Evolutionary conservation across 1,140 invertebrate genomes (phyloP).

Genomic region (Pollicipes pollicipes): DNA sequence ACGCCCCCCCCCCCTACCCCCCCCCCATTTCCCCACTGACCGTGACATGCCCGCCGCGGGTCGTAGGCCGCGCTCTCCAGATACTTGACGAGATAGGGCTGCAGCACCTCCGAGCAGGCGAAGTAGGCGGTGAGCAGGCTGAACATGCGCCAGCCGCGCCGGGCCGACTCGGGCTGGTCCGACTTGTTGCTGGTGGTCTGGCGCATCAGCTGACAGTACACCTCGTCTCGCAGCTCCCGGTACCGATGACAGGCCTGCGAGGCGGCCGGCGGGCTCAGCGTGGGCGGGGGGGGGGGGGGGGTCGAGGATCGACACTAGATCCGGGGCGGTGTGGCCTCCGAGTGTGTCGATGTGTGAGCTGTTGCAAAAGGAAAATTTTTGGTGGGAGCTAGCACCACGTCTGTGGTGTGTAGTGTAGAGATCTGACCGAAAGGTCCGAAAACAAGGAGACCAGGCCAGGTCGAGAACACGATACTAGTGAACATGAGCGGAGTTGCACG

Average conservation of each 20-base stretch:
- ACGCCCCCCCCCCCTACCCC: no score
- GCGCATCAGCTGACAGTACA: conserved; percentile 97
- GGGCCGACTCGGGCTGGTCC: conserved; percentile 69
- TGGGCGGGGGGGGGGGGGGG: no score
- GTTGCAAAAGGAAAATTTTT: no score
- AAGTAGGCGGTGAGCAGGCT: conserved; percentile 96
- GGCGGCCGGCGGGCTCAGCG: conserved; percentile 13
- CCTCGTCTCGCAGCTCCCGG: conserved; percentile 75
- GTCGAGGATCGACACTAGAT: not conserved
- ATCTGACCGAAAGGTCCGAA: no score
- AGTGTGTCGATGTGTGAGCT: conserved; percentile 16
- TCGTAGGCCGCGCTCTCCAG: conserved; percentile 90
- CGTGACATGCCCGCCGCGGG: conserved; percentile 61
- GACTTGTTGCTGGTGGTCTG: conserved; percentile 96
- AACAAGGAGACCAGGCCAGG: no score
- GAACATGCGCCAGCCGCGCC: conserved; percentile 94
- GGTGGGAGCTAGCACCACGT: no score
- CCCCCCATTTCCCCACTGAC: conserved; percentile 18
- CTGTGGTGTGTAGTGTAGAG: no score
- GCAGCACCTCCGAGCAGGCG: conserved; percentile 75
- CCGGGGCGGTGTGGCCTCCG: not conserved
- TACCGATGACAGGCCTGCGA: conserved; percentile 83
- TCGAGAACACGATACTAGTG: no score
- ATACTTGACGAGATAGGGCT: conserved; percentile 89
- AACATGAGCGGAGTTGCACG: no score